phyloP scores from a whole-genome alignment of 1,140 invertebrate species.

The Meloidogyne hapla region DNA sequence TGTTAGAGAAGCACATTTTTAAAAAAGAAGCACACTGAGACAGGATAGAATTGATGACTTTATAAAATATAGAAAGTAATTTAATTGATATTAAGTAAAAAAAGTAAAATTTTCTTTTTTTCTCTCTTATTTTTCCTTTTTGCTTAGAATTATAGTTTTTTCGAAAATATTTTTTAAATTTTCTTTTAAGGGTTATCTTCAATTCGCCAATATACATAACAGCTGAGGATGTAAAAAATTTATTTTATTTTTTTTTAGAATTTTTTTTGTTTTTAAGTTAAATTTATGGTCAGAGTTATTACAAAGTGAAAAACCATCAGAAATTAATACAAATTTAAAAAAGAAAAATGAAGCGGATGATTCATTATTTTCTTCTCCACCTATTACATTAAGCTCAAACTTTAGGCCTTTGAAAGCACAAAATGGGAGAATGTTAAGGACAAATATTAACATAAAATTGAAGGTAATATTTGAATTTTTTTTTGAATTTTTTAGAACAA shows the following conservation, averaged over 20 bases:
- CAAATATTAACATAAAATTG: slow-evolving; percentile 90
- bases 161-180: neutral
- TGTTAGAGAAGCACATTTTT: too few species aligned
- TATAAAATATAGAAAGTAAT: too few species aligned
- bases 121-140: neutral
- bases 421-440: slow-evolving; percentile 85
- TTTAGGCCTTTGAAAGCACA: slow-evolving; percentile 83
- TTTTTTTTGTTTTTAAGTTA: slow-evolving; percentile 70
- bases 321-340: slow-evolving; percentile 4
- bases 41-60: too few species aligned
- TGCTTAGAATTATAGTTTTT: too few species aligned
- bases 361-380: slow-evolving; percentile 67
- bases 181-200: slow-evolving; percentile 72
- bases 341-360: slow-evolving; percentile 70
- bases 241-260: neutral
- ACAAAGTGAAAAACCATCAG: slow-evolving; percentile 74
- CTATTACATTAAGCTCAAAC: slow-evolving; percentile 70
- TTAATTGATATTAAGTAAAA: too few species aligned
- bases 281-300: slow-evolving; percentile 80
- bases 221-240: slow-evolving; percentile 58
- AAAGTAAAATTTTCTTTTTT: too few species aligned
- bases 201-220: slow-evolving; percentile 86
- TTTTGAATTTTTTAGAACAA: too few species aligned
- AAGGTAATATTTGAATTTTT: slow-evolving; percentile 42
- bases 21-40: too few species aligned